phyloP scores from a whole-genome alignment of 2,113 vertebrate genomes.

The Gavia stellata region DNA sequence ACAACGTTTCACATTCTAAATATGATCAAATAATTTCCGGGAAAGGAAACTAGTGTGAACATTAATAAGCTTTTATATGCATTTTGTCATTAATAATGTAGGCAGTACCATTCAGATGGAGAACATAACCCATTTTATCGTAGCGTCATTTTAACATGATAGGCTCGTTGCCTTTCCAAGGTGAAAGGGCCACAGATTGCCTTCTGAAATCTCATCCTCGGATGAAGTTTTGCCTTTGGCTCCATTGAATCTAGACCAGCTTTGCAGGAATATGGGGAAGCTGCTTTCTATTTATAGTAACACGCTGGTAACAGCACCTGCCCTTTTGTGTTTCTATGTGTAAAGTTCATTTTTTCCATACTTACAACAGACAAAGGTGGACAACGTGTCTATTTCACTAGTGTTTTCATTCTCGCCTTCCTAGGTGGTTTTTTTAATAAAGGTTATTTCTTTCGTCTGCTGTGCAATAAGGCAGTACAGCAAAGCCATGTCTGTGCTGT shows the following conservation, averaged over 20 bases:
- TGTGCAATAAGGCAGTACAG: not conserved
- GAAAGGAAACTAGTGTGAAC: not conserved
- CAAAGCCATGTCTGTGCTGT: not conserved
- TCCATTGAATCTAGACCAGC: not conserved
- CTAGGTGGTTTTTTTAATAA: not conserved
- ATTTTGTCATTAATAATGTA: not conserved
- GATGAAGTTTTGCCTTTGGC: not conserved
- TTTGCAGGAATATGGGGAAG: not conserved
- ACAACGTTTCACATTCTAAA: not conserved
- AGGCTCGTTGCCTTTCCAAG: not conserved
- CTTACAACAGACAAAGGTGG: not conserved
- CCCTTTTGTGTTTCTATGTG: not conserved
- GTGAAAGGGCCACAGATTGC: not conserved
- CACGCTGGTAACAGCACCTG: not conserved
- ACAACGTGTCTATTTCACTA: not conserved
- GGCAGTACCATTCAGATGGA: not conserved
- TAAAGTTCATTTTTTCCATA: not conserved
- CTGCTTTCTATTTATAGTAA: not conserved
- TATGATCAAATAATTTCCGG: not conserved
- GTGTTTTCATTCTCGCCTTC: not conserved
- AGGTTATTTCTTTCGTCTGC: not conserved
- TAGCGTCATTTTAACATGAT: not conserved
- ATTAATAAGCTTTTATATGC: not conserved
- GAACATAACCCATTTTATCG: not conserved
- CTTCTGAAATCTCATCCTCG: not conserved